Conservation (phyloP, 2,888 invertebrate genomes). For the Leistus spinibarbis region DNA sequence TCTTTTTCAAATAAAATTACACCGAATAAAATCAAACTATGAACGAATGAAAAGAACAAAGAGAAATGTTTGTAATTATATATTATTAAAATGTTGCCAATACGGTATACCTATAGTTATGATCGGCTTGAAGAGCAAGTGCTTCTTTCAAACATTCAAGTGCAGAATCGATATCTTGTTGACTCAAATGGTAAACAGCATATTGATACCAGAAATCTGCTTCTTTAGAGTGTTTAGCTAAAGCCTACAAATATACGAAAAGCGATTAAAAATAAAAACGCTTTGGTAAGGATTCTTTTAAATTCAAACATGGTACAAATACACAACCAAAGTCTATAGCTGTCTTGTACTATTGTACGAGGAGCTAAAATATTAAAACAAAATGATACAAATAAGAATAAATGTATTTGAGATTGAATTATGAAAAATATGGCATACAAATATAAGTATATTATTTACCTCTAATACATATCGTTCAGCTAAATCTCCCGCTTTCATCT, state of each 20-base stretch:
- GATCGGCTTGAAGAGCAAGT: conserved; percentile 46
- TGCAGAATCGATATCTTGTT: conserved; percentile 48
- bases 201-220: conserved; percentile 54
- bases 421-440: too few species aligned
- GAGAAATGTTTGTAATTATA: background rate
- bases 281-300: background rate
- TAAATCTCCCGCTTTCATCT: conserved; percentile 46
- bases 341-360: too few species aligned
- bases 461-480: conserved; percentile 53
- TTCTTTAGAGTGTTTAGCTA: conserved; percentile 47
- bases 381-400: too few species aligned
- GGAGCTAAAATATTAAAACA: too few species aligned
- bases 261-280: background rate
- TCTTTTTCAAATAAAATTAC: conserved; percentile 48
- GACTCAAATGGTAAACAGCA: conserved; percentile 51
- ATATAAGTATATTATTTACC: too few species aligned
- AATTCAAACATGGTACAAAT: too few species aligned
- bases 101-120: conserved; percentile 49
- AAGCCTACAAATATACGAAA: conserved; percentile 46
- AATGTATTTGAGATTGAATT: too few species aligned
- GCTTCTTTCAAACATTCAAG: conserved; percentile 52
- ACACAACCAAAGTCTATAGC: too few species aligned
- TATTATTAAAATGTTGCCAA: too few species aligned
- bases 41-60: conserved; percentile 23
- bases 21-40: conserved; percentile 50